These are phyloP conservation scores for Temnothorax nylanderi DNA, from an alignment of 1,140 invertebrate genomes.

Conservation along the genomic window DNA sequence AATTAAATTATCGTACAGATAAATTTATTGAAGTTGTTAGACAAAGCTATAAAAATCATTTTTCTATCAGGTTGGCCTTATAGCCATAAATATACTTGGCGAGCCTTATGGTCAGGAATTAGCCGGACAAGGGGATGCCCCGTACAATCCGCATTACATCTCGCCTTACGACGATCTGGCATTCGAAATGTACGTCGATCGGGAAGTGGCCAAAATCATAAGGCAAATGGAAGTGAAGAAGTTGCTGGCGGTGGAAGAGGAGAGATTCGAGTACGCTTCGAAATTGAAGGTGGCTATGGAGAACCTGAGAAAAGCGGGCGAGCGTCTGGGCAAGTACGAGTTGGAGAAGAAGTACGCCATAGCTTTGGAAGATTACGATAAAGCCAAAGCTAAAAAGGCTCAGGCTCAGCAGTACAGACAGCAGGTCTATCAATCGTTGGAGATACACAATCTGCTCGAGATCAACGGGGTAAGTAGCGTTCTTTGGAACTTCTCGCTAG, in stretches of 20 bases:
- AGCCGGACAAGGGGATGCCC: constrained; percentile 80
- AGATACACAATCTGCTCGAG: constrained; percentile 93
- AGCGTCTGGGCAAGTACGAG: constrained; percentile 95
- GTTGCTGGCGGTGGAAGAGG: constrained; percentile 93
- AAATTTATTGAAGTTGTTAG: background rate
- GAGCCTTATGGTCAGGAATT: constrained; percentile 83
- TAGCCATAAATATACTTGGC: constrained; percentile 92
- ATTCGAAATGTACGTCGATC: constrained; percentile 98
- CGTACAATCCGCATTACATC: constrained; percentile 88
- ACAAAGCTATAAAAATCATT: background rate
- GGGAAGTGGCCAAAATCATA: constrained; percentile 96
- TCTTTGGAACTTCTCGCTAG: background rate
- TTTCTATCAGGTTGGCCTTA: constrained; percentile 88
- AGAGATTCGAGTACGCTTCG: constrained; percentile 96
- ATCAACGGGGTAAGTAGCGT: constrained; percentile 88
- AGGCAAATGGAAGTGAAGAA: constrained; percentile 95
- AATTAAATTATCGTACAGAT: background rate
- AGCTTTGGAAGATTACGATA: constrained; percentile 95
- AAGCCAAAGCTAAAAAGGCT: constrained; percentile 94
- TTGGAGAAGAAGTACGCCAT: constrained; percentile 96
- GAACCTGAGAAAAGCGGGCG: constrained; percentile 93
- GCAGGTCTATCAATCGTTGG: constrained; percentile 89
- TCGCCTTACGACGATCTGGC: constrained; percentile 97
- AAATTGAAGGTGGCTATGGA: constrained; percentile 95
- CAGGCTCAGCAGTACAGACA: constrained; percentile 94